Evolutionary conservation across 1,140 invertebrate genomes (phyloP), one percentile per base, ranked within the genome.

Genomic region (Proctacanthus coquilletti): DNA sequence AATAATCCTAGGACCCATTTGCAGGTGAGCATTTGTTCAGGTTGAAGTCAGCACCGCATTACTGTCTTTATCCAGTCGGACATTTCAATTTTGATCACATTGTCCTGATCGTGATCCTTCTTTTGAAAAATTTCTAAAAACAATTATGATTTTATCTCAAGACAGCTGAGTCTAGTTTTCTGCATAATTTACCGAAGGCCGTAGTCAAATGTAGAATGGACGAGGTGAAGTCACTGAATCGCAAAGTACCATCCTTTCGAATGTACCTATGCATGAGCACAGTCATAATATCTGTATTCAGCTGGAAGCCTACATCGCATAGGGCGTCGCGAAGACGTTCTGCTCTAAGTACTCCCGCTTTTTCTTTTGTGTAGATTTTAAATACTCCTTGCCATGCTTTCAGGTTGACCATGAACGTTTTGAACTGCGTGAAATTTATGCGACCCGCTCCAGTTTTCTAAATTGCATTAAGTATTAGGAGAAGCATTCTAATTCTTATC

Each of bases 351-450:
- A 93, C 84, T 15, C 88, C 87, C 9, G 84, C 86, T 59, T 88
- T 88, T 52, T 91, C 86, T 50, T 84, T 84, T 1, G 86, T 84
- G 52, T 93, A 85, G 49, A 77, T 83, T 55, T 85, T 87, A 56
- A 93, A 94, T 4, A 84, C 80, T 5, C 75, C 76, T 56, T 93
- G 88, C 87, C 88, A 92, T 40, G 80, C 74, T 54, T 89, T 91
- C 14, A 94, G 60, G 51, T 84, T 91, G 42, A 83, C 88, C 74
- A 94, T 89, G 32, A 94, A 66, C 52, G 91, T 84, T 57, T 89
- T 89, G 57, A 92, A 93, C 47, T 92, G 84, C 33, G 69, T 70
- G 46, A 89, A 83, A 45, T 81, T 84, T 23, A 93, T 67, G 46
- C 86, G 67, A 0, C 87, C 86, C 29, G 70, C 77, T 31, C 81